phyloP scores from a whole-genome alignment of 1,140 invertebrate species.

The Spodoptera litura region DNA sequence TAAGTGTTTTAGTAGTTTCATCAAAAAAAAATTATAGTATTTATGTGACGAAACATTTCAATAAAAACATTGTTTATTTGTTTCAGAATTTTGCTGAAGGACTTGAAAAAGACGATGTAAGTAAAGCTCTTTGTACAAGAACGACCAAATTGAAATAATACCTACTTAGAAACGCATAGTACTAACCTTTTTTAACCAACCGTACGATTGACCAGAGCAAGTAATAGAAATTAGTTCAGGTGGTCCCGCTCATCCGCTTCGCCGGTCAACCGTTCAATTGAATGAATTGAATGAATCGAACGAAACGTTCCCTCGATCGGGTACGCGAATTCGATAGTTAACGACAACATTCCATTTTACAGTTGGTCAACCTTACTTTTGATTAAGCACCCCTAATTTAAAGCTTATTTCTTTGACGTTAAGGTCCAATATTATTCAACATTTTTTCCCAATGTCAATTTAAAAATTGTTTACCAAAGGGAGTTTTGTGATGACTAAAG shows the following conservation, averaged over 20 bases:
- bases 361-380: constrained; percentile 17
- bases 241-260: constrained; percentile 53
- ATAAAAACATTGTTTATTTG: neutral
- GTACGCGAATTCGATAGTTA: constrained; percentile 52
- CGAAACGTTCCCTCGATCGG: constrained; percentile 49
- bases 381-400: constrained; percentile 23
- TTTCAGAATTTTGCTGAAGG: neutral
- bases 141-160: constrained; percentile 8
- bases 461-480: constrained; percentile 45
- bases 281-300: constrained; percentile 56
- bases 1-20: too few relatives aligned
- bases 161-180: neutral
- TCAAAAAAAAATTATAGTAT: too few relatives aligned
- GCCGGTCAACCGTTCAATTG: constrained; percentile 59
- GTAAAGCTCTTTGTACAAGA: neutral
- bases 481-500: constrained; percentile 60
- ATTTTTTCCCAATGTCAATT: neutral
- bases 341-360: constrained; percentile 44
- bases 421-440: constrained; percentile 7
- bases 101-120: constrained; percentile 4
- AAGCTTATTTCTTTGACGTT: constrained; percentile 33
- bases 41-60: too few relatives aligned
- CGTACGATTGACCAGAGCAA: constrained; percentile 37
- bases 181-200: constrained; percentile 42
- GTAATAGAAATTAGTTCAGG: constrained; percentile 58